Evolutionary conservation across 2,797 vertebrate genomes (phyloP).

Genomic region (Catamblyrhynchus diadema): DNA sequence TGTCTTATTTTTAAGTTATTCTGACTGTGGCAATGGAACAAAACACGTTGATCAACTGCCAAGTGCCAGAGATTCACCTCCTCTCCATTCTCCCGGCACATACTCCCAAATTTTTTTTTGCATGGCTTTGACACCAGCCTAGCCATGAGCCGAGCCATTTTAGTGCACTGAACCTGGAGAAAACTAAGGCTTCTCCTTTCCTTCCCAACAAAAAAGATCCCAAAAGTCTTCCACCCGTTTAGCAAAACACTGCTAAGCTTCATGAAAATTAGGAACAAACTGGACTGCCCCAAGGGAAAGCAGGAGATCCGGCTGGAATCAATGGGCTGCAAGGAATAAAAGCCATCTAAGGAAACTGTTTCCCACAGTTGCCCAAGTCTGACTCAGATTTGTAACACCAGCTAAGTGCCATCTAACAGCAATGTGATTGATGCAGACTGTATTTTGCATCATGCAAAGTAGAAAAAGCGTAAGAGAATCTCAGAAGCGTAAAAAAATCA

Average conservation of each 20-base stretch:
- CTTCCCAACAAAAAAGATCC: neutral
- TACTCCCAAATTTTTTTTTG: neutral
- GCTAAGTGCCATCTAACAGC: neutral
- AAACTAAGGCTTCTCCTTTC: neutral
- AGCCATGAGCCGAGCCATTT: neutral
- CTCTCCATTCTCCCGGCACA: neutral
- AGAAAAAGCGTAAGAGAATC: neutral
- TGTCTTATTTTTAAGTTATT: neutral
- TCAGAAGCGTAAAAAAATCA: neutral
- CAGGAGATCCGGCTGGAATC: neutral
- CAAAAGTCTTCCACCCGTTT: neutral
- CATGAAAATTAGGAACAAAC: neutral
- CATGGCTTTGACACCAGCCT: accelerated
- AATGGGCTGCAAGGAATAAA: neutral
- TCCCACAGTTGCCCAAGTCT: neutral
- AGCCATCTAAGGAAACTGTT: neutral
- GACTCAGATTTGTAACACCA: conserved; percentile 3
- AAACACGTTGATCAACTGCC: neutral
- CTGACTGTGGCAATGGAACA: neutral
- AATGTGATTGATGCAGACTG: neutral
- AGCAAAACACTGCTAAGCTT: neutral
- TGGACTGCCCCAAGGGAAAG: neutral
- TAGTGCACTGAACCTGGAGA: neutral
- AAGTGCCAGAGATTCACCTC: neutral
- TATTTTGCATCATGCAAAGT: neutral